Conservation (phyloP, 2,888 invertebrate genomes). For the Lasioglossum marginatum region DNA sequence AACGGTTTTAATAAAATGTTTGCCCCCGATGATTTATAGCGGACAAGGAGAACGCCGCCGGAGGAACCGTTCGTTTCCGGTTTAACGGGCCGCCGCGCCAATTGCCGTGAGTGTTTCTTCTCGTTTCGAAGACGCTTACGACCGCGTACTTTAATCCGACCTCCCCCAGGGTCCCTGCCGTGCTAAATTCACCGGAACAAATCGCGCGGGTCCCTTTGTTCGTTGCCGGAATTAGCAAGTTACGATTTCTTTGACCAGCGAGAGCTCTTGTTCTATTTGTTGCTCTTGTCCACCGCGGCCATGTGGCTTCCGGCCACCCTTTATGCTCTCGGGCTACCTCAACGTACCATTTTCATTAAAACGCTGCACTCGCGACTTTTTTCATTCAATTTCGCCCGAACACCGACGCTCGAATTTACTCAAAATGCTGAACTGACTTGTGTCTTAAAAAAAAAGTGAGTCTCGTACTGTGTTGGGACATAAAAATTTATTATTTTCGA, state of each 20-base stretch:
- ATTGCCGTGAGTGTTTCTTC: constrained; percentile 17
- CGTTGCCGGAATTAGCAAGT: neutral
- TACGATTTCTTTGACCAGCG: neutral
- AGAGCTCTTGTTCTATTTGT: neutral
- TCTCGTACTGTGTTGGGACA: no score
- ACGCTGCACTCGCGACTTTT: neutral
- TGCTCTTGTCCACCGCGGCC: neutral
- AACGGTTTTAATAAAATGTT: constrained; percentile 41
- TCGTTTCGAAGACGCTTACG: constrained; percentile 16
- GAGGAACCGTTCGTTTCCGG: constrained; percentile 32
- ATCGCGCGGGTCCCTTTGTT: neutral
- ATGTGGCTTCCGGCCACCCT: neutral
- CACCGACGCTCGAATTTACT: accelerated
- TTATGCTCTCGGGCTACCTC: neutral
- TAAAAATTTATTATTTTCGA: no score
- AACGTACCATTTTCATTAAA: neutral
- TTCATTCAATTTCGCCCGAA: neutral
- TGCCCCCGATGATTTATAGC: constrained; percentile 34
- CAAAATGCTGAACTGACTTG: neutral
- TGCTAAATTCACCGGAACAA: constrained; percentile 11
- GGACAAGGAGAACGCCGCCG: neutral
- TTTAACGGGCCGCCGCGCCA: constrained; percentile 14
- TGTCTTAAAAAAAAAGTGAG: no score
- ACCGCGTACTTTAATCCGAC: constrained; percentile 6
- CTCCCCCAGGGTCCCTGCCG: neutral